phyloP scores from a whole-genome alignment of 2,797 vertebrate species.

The Pelodytes ibericus region DNA sequence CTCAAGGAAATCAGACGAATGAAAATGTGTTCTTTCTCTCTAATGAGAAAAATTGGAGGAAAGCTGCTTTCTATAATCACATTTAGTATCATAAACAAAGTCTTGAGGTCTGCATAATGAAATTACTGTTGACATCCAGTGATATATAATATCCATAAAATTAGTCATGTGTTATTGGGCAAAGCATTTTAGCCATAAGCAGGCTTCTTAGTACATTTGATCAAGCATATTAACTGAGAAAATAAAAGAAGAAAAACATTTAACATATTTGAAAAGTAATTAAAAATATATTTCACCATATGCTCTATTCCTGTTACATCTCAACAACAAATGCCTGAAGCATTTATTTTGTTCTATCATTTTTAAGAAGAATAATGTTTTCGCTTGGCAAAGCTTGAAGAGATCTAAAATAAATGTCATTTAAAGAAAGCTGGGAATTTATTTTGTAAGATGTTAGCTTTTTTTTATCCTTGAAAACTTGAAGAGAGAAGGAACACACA shows the following conservation, averaged over 20 bases:
- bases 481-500: too few species aligned
- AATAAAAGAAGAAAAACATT: slow-evolving; percentile 69
- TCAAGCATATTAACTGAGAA: slow-evolving; percentile 74
- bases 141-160: slow-evolving; percentile 67
- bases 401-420: slow-evolving; percentile 67
- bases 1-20: slow-evolving; percentile 9
- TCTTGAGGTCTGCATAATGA: slow-evolving; percentile 57
- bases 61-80: slow-evolving; percentile 56
- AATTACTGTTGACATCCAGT: slow-evolving; percentile 56
- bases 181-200: slow-evolving; percentile 64
- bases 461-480: too few species aligned
- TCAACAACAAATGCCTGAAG: slow-evolving; percentile 70
- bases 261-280: slow-evolving; percentile 78
- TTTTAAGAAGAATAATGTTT: slow-evolving; percentile 74
- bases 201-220: slow-evolving; percentile 65
- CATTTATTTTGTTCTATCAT: slow-evolving; percentile 72
- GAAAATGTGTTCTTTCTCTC: slow-evolving; percentile 1
- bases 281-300: slow-evolving; percentile 79
- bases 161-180: slow-evolving; percentile 68
- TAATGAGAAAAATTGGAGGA: slow-evolving; percentile 20
- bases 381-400: slow-evolving; percentile 64
- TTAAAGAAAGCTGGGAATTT: slow-evolving; percentile 65
- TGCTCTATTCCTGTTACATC: slow-evolving; percentile 67
- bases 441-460: too few species aligned
- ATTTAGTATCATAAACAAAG: slow-evolving; percentile 62